Percentiles rank a stretch among this genome's conserved stretches.
Conservation (phyloP, 1,140 invertebrate species). For the Leptoteleia sp. region DNA sequence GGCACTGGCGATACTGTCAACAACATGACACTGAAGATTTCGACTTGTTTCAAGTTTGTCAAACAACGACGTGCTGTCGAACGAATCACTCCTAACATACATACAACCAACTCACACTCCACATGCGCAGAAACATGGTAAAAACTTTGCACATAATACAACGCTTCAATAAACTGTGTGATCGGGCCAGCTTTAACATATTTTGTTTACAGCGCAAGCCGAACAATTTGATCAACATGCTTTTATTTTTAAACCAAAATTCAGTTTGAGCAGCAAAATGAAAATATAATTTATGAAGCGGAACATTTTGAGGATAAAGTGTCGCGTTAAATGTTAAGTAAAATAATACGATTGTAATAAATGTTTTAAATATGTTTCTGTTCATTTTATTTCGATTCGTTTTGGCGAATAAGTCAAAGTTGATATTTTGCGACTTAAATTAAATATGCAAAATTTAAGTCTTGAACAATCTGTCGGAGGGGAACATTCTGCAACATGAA, state of each 20-base stretch:
- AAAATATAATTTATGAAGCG: constrained; percentile 6
- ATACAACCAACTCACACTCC: constrained; percentile 13
- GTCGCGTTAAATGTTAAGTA: too few species aligned
- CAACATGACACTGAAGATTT: constrained; percentile 54
- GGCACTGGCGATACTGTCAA: constrained; percentile 48
- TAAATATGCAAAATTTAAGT: too few species aligned
- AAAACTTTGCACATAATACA: constrained; percentile 11
- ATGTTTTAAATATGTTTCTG: too few species aligned
- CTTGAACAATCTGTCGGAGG: too few species aligned
- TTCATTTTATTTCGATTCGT: too few species aligned
- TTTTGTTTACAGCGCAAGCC: not conserved
- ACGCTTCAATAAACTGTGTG: not conserved
- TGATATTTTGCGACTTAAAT: too few species aligned
- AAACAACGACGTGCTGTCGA: constrained; percentile 18
- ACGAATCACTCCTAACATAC: constrained; percentile 9
- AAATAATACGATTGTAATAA: too few species aligned
- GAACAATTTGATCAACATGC: constrained; percentile 1
- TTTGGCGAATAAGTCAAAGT: too few species aligned
- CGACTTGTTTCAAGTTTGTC: constrained; percentile 40
- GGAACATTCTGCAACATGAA: too few species aligned
- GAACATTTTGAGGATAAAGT: constrained; percentile 3
- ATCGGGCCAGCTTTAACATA: constrained; percentile 3
- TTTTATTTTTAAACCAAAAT: constrained; percentile 26
- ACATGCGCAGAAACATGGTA: constrained; percentile 37
- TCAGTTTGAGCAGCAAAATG: not conserved